Conservation (phyloP, 2,113 vertebrate genomes). For the Lepisosteus oculatus region DNA sequence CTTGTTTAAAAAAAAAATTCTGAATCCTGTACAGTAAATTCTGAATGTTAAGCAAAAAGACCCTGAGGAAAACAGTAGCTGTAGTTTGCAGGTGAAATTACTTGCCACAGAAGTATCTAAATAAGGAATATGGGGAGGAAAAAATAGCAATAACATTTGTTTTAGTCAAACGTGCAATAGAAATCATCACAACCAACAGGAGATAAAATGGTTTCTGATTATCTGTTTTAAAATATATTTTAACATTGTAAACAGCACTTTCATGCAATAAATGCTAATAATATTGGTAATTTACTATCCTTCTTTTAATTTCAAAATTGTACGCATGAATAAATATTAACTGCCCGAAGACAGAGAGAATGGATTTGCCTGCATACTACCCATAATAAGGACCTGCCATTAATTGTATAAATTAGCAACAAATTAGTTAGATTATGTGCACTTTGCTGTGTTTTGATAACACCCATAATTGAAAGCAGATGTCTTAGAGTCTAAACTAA, state of each 20-base stretch:
- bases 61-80: too few relatives aligned
- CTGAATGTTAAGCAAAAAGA: too few relatives aligned
- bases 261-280: background rate
- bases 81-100: too few relatives aligned
- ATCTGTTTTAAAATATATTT: background rate
- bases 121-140: background rate
- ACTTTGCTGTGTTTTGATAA: conserved; percentile 21
- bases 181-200: too few relatives aligned
- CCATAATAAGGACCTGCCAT: conserved; percentile 2
- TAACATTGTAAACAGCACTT: background rate
- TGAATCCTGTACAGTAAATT: too few relatives aligned
- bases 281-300: background rate
- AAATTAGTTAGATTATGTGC: conserved; percentile 15
- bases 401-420: conserved; percentile 20
- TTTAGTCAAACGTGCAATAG: too few relatives aligned
- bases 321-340: background rate
- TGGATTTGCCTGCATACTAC: background rate
- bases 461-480: conserved; percentile 19
- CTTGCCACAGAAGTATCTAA: too few relatives aligned
- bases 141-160: background rate
- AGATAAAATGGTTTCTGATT: background rate
- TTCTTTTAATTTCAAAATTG: background rate
- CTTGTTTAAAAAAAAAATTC: too few relatives aligned
- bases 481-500: conserved; percentile 8
- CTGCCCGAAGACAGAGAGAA: background rate